A percentile compares a stretch with the other conserved stretches of the same genome.
Conservation (phyloP, 64 coral and sea anemone genomes). For the Actinia equina region DNA sequence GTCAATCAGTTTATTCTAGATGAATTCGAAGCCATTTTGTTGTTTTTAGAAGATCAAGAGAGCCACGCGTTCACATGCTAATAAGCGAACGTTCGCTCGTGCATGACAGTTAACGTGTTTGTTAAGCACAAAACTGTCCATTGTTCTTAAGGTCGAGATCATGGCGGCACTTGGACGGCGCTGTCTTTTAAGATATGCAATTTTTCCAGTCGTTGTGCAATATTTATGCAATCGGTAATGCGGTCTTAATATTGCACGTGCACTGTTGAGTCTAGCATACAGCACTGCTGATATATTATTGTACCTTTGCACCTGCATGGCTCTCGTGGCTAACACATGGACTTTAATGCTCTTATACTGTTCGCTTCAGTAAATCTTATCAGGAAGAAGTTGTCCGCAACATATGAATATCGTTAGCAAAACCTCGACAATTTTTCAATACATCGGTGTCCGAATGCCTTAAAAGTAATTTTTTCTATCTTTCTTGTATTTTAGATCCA, state of each 20-base stretch:
- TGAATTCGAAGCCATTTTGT: background rate
- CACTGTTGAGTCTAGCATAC: constrained; percentile 10
- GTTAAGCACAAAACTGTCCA: constrained; percentile 12
- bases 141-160: constrained; percentile 3
- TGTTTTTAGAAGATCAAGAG: constrained; percentile 16
- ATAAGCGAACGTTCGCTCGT: constrained; percentile 19
- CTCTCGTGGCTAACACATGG: constrained; percentile 2
- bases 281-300: constrained; percentile 1
- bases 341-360: background rate
- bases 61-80: constrained; percentile 36
- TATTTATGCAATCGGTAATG: constrained; percentile 8
- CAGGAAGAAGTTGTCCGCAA: background rate
- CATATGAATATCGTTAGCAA: background rate
- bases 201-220: background rate
- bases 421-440: background rate
- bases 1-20: background rate
- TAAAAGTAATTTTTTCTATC: too few relatives aligned
- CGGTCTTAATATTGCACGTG: constrained; percentile 3
- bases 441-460: background rate
- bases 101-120: constrained; percentile 18
- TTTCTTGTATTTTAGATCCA: too few relatives aligned
- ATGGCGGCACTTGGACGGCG: constrained; percentile 11
- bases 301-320: constrained; percentile 2
- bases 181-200: constrained; percentile 14
- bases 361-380: background rate